These are phyloP conservation scores for Gasterosteus nipponicus DNA, from an alignment of 2,113 vertebrate species.

Conservation along the genomic window DNA sequence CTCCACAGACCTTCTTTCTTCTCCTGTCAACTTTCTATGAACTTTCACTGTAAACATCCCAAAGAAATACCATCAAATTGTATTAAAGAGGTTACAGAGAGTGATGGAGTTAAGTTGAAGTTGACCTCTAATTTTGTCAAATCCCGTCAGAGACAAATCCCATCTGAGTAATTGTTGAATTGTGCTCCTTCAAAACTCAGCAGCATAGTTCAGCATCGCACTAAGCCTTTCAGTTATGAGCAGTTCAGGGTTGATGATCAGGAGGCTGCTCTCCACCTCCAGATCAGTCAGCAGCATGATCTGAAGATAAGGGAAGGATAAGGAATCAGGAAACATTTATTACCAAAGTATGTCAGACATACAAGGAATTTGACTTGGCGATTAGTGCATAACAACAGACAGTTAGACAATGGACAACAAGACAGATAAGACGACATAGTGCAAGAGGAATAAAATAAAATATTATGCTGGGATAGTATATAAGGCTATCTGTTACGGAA, in stretches of 20 bases:
- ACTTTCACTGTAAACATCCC: background rate
- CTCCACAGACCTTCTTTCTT: background rate
- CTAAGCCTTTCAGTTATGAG: background rate
- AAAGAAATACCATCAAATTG: background rate
- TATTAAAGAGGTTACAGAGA: background rate
- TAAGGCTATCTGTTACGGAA: too few species aligned
- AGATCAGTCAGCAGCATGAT: slow-evolving; percentile 98
- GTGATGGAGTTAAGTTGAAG: background rate
- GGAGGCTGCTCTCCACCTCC: slow-evolving; percentile 91
- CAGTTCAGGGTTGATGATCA: background rate
- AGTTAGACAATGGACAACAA: too few species aligned
- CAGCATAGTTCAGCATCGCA: background rate
- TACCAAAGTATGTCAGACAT: too few species aligned
- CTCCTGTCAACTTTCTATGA: background rate
- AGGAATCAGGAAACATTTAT: background rate
- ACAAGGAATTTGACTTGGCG: too few species aligned
- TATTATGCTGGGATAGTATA: too few species aligned
- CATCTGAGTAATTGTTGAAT: background rate
- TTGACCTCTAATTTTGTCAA: background rate
- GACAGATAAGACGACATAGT: too few species aligned
- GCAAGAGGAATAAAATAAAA: too few species aligned
- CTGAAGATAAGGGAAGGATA: slow-evolving; percentile 67
- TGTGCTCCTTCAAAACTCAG: background rate
- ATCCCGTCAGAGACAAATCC: background rate
- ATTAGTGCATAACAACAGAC: too few species aligned